phyloP scores from a whole-genome alignment of 2,797 vertebrate genomes.

The Miichthys miiuy region DNA sequence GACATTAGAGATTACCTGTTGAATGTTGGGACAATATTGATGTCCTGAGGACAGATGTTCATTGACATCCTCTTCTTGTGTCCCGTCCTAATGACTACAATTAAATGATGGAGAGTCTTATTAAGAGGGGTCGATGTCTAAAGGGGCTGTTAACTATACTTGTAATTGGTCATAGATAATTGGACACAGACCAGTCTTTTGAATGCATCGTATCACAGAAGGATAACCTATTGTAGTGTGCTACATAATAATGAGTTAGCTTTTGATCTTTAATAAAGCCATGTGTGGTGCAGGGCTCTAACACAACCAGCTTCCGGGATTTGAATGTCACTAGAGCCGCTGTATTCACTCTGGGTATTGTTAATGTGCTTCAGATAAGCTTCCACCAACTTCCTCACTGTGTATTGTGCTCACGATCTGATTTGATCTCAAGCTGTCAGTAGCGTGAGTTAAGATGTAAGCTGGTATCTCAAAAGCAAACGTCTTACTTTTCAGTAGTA shows the following conservation, averaged over 20 bases:
- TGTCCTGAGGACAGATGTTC: constrained; percentile 14
- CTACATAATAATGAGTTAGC: constrained; percentile 4
- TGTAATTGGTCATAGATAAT: constrained; percentile 48
- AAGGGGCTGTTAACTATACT: constrained; percentile 24
- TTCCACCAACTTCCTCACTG: constrained; percentile 20
- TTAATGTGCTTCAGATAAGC: constrained; percentile 33
- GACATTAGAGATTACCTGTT: neutral
- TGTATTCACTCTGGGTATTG: constrained; percentile 4
- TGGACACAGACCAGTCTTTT: constrained; percentile 16
- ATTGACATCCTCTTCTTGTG: constrained; percentile 16
- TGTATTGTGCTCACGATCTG: constrained; percentile 26
- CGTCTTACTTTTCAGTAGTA: constrained; percentile 7
- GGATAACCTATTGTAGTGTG: neutral
- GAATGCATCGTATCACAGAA: neutral
- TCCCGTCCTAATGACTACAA: constrained; percentile 29
- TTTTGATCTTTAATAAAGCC: constrained; percentile 31
- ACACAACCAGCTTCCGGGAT: neutral
- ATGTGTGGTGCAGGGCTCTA: neutral
- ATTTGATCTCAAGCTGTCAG: constrained; percentile 32
- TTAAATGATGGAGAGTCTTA: constrained; percentile 29
- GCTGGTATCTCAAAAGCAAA: neutral
- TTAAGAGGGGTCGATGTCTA: constrained; percentile 17
- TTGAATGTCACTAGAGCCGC: neutral
- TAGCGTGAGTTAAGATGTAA: neutral
- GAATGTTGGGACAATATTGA: constrained; percentile 22